A percentile compares a stretch with the other conserved stretches of the same genome.
phyloP scores from a whole-genome alignment of 1,140 invertebrate species.

The Schlechtendalia chinensis region DNA sequence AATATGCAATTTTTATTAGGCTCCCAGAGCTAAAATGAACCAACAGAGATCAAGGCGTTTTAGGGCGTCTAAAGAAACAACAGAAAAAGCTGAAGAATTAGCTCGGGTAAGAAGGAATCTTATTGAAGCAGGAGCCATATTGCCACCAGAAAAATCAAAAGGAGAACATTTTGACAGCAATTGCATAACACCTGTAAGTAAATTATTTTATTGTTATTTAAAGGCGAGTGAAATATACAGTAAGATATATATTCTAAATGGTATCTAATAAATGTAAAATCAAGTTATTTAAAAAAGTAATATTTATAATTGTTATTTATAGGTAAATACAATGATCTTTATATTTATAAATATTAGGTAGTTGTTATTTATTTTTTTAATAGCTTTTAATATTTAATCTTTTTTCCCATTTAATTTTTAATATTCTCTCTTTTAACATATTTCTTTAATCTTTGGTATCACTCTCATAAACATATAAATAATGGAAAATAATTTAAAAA shows the following conservation, averaged over 20 bases:
- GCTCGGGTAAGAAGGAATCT: constrained; percentile 75
- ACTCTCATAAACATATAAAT: no score
- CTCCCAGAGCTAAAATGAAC: constrained; percentile 98
- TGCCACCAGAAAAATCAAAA: constrained; percentile 89
- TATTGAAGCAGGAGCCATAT: constrained; percentile 68
- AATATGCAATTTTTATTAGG: constrained; percentile 61
- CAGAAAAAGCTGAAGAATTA: constrained; percentile 87
- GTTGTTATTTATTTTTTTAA: no score
- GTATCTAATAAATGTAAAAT: no score
- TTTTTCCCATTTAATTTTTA: no score
- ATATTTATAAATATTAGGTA: no score
- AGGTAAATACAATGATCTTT: no score
- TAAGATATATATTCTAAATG: background rate
- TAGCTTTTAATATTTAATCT: no score
- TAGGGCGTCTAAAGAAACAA: constrained; percentile 90
- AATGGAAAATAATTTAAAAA: no score
- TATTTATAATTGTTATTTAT: no score
- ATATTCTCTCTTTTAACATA: no score
- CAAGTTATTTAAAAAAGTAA: no score
- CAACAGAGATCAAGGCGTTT: constrained; percentile 97
- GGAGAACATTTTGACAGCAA: constrained; percentile 96
- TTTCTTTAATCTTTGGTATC: no score
- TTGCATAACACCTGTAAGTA: constrained; percentile 87
- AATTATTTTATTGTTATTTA: background rate
- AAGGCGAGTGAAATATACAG: background rate